phyloP scores from a whole-genome alignment of 92 coral and sea anemone species.

The Scolanthus callimorphus region DNA sequence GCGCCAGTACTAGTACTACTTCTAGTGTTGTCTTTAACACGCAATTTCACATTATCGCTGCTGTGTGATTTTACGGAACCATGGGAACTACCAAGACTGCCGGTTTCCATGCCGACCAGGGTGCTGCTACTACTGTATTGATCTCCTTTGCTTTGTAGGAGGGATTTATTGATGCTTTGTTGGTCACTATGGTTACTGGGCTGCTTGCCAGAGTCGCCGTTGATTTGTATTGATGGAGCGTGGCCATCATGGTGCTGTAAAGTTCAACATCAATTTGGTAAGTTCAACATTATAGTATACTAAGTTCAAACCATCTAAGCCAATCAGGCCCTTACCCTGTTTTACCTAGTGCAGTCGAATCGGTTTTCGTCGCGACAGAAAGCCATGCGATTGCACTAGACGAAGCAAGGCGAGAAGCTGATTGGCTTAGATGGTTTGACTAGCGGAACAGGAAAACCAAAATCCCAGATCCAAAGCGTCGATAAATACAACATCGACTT shows the following conservation, averaged over 20 bases:
- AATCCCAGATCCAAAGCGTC: too few relatives aligned
- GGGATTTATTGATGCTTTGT: slow-evolving; percentile 22
- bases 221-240: slow-evolving; percentile 45
- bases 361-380: neutral
- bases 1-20: too few relatives aligned
- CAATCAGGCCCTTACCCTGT: slow-evolving; percentile 20
- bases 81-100: slow-evolving; percentile 31
- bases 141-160: slow-evolving; percentile 45
- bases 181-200: neutral
- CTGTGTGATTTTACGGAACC: neutral
- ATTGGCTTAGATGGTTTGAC: too few relatives aligned
- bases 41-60: neutral
- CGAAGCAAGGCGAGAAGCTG: too few relatives aligned
- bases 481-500: neutral
- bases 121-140: slow-evolving; percentile 64
- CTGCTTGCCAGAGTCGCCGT: slow-evolving; percentile 38
- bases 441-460: too few relatives aligned
- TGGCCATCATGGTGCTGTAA: too few relatives aligned
- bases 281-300: too few relatives aligned
- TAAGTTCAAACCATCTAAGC: too few relatives aligned
- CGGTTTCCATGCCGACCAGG: slow-evolving; percentile 54
- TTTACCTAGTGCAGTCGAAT: slow-evolving; percentile 9
- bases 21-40: too few relatives aligned
- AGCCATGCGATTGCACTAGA: too few relatives aligned
- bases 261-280: too few relatives aligned